phyloP scores from a whole-genome alignment of 2,797 vertebrate genomes.

The Menidia menidia region DNA sequence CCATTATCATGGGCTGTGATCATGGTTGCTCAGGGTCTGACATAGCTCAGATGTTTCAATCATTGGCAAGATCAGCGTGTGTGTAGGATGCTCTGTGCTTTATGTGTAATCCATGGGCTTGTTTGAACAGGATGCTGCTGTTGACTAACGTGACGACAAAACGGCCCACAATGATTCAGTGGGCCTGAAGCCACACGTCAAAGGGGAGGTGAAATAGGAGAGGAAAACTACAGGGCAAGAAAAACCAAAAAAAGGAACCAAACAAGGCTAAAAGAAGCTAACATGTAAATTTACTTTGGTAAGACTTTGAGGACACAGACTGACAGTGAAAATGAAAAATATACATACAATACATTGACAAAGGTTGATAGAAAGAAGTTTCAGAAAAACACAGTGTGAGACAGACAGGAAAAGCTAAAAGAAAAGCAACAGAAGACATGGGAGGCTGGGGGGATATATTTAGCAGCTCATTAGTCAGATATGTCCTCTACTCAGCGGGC shows the following conservation, averaged over 20 bases:
- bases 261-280: not conserved
- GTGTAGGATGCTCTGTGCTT: constrained; percentile 54
- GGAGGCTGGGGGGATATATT: constrained; percentile 77
- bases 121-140: constrained; percentile 66
- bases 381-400: constrained; percentile 16
- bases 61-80: constrained; percentile 47
- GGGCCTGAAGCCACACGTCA: constrained; percentile 42
- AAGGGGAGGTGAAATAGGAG: constrained; percentile 26
- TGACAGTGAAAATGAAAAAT: constrained; percentile 18
- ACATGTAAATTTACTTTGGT: not conserved
- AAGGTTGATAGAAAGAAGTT: not conserved
- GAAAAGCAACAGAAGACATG: constrained; percentile 62
- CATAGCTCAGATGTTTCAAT: constrained; percentile 37
- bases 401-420: constrained; percentile 24
- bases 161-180: constrained; percentile 51
- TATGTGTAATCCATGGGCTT: constrained; percentile 53
- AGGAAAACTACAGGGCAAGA: constrained; percentile 2
- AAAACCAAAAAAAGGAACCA: not conserved
- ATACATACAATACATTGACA: too few species aligned
- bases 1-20: constrained; percentile 25
- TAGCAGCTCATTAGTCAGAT: constrained; percentile 82
- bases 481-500: constrained; percentile 77
- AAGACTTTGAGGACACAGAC: not conserved
- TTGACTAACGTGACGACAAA: constrained; percentile 61
- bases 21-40: constrained; percentile 45